Evolutionary conservation across 2,888 invertebrate genomes (phyloP), one percentile per base, ranked within the genome.

Genomic region (Poecilobothrus nobilitatus): DNA sequence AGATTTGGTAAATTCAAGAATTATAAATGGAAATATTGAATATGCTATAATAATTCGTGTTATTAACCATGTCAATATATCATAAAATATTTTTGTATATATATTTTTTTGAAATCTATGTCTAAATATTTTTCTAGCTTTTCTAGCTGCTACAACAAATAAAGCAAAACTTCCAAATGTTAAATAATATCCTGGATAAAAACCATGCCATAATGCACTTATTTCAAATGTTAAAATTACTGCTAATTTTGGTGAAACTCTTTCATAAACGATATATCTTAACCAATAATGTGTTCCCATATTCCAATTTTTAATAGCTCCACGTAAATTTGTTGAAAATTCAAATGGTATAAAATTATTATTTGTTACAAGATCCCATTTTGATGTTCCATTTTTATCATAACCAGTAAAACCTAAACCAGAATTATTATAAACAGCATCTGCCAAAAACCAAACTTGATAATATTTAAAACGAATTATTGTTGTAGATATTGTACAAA

Each of bases 151-250:
- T 70, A 91, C 84, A 4, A 97, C 97, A 80, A 95, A 91, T 20
- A 97, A 77, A 3, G 95, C 95, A 20, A 93, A 96, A 22, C 90
- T 90, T 72, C 92, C 87, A 84, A 98, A 98, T 8, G 96, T 95
- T 75, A 97, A 82, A 78, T 87, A 87, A 78, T 87, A 87, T 67
- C 94, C 97, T 15, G 94, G 94, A 83, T 94, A 91, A 82, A 94
- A 95, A 73, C 95, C 95, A 83, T 99, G 98, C 98, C 99, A 99
- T 68, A 97, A 81, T 22, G 97, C 97, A 64, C 95, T 95, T 71
- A 96, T 85, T 37, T 87, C 84, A 81, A 94, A 97, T 10, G 96
- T 96, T 71, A 89, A 84, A 20, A 91, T 78, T 21, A 94, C 93
- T 73, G 91, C 88, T 78, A 87, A 86, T 72, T 86, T 84, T 69